Base-by-base conservation (phyloP, 1,140 invertebrate species). In the Varroa destructor region DNA sequence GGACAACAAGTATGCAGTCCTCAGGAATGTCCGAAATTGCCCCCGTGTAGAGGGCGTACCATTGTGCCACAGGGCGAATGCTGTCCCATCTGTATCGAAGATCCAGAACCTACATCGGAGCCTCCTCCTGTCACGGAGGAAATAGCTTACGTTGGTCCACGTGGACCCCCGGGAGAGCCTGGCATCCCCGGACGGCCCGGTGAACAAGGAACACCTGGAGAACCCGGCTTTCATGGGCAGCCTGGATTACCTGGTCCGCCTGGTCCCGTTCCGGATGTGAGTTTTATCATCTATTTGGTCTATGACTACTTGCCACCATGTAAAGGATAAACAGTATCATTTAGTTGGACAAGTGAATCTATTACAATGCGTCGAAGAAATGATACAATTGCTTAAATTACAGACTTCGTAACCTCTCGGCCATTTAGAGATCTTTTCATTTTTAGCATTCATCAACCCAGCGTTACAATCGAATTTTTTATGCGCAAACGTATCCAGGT, bases 201-300 rank as follows among this genome's bases (percentile, higher is more conserved):
- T 54, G 73, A 74, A 61, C 58, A 77, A 37, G 85, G 85, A 55
- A 77, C 77, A 40, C 85, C 85, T 42, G 88, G 88, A 40, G 81
- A 73, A 10, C 75, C 76, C n/a, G 78, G 77, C 70, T 74, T 81
- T 6, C 84, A 83, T 8, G 88, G 88, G 0, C 79, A 80, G 1
- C 87, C 87, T 0, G 87, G 79, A 6, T 74, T 71, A 6, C 75
- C 77, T 56, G 79, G 79, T 70, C 83, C 84, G 37, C 84, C 86
- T 56, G 88, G 87, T 74, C 82, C 84, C 25, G 79, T 84, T 75
- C 87, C 87, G 36, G 88, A 90, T 81, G 85, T 89, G 78, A 84
- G 82, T 78, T 76, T 43, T 72, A 8, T 51, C 46, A 51, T 51
- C 8, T 51, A 8, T 51, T 51, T 51, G 46, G 8, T 5, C 46